Conservation (phyloP, 2,113 vertebrate genomes). For the Gallinago jamesoni region DNA sequence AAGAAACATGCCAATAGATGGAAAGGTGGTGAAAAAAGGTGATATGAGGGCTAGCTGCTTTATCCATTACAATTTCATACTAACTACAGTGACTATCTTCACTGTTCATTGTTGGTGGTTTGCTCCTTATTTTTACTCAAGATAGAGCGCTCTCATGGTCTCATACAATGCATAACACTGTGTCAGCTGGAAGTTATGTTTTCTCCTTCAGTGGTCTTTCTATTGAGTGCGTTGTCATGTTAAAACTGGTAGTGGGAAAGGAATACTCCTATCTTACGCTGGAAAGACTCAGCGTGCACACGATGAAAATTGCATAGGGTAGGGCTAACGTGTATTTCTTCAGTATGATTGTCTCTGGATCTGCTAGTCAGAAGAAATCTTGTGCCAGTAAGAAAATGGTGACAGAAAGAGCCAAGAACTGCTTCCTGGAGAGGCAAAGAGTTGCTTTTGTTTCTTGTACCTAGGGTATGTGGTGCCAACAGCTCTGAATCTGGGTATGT, state of each 20-base stretch:
- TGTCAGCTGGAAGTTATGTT: neutral
- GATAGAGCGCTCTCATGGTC: neutral
- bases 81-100: neutral
- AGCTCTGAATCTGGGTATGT: neutral
- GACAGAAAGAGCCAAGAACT: neutral
- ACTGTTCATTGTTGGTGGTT: neutral
- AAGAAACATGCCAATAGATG: neutral
- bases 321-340: neutral
- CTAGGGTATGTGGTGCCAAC: fast-evolving
- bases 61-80: neutral
- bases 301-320: neutral
- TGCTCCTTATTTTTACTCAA: neutral
- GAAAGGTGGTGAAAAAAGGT: neutral
- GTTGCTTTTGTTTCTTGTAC: neutral
- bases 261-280: neutral
- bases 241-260: neutral
- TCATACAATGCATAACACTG: neutral
- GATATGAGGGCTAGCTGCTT: neutral
- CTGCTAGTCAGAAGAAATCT: neutral
- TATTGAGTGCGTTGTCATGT: neutral
- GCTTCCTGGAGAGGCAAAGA: neutral
- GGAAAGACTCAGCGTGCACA: neutral
- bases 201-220: neutral
- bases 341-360: neutral
- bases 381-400: neutral